A percentile compares a stretch with the other conserved stretches of the same genome.
phyloP scores from a whole-genome alignment of 2,797 vertebrate genomes.

The Oreortyx pictus region DNA sequence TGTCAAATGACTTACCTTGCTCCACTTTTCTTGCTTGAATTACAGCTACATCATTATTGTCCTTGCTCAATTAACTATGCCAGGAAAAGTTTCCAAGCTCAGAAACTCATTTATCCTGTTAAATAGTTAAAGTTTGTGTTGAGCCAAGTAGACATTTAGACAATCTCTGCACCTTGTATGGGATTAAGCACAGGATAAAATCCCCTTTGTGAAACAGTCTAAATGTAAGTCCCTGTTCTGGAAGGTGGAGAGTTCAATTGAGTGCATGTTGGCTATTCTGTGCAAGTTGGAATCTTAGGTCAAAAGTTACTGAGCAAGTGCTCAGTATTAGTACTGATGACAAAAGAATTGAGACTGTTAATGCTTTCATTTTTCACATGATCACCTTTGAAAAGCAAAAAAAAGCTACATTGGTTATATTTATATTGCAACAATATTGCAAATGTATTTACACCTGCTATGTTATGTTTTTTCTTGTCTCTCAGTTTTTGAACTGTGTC shows the following conservation, averaged over 20 bases:
- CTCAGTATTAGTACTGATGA: neutral
- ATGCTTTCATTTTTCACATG: neutral
- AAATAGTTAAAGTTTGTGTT: neutral
- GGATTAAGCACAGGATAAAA: neutral
- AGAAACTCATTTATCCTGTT: neutral
- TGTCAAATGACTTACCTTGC: neutral
- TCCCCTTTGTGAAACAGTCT: rapidly evolving
- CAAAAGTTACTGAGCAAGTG: neutral
- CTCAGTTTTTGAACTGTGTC: neutral
- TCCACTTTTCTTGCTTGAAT: rapidly evolving
- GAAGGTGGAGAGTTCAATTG: neutral
- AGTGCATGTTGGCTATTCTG: neutral
- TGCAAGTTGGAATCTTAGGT: neutral
- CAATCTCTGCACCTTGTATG: neutral
- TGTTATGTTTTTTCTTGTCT: too few relatives aligned
- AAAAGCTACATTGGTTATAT: neutral
- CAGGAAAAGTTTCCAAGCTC: neutral
- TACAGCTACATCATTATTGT: rapidly evolving
- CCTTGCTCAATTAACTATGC: neutral
- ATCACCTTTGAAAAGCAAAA: neutral
- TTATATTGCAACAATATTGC: neutral
- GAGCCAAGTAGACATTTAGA: neutral
- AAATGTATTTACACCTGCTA: neutral
- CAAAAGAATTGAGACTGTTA: neutral
- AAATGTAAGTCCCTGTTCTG: neutral